Evolutionary conservation across 2,888 invertebrate species (phyloP).

Genomic region (Mythimna pallens): DNA sequence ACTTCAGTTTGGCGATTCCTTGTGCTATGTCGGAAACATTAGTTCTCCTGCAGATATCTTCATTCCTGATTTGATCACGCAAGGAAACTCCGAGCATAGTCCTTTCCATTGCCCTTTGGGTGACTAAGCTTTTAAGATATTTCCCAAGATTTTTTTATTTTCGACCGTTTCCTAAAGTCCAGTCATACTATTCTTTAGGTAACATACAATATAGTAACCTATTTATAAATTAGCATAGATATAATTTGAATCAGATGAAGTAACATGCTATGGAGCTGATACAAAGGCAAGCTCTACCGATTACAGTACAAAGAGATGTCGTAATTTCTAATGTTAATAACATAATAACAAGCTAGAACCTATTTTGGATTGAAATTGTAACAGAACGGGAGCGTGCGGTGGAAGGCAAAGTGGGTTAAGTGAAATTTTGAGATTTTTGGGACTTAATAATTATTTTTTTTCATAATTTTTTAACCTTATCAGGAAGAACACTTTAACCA

Average conservation of each 20-base stretch:
- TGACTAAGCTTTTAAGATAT: too few relatives aligned
- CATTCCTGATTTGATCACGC: too few relatives aligned
- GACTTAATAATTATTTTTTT: not conserved
- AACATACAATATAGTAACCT: not conserved
- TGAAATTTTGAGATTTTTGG: not conserved
- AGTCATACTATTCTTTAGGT: not conserved
- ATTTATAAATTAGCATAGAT: slow-evolving; percentile 51
- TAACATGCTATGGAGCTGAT: slow-evolving; percentile 46
- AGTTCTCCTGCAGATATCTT: too few relatives aligned
- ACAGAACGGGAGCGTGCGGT: slow-evolving; percentile 69
- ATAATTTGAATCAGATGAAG: slow-evolving; percentile 47
- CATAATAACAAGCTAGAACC: slow-evolving; percentile 81
- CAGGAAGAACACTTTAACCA: too few relatives aligned
- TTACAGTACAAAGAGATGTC: slow-evolving; percentile 84
- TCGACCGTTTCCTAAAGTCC: too few relatives aligned
- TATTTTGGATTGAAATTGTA: slow-evolving; percentile 74
- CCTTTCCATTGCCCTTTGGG: too few relatives aligned
- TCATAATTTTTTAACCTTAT: not conserved
- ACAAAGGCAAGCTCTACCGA: slow-evolving; percentile 67
- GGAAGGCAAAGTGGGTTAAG: slow-evolving; percentile 48
- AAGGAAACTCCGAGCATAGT: too few relatives aligned
- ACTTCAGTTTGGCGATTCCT: too few relatives aligned
- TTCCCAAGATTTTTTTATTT: too few relatives aligned
- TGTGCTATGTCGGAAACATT: too few relatives aligned
- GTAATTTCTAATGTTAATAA: slow-evolving; percentile 87